Evolutionary conservation across 2,888 invertebrate species (phyloP).

Genomic region (Stenichneumon culpator): DNA sequence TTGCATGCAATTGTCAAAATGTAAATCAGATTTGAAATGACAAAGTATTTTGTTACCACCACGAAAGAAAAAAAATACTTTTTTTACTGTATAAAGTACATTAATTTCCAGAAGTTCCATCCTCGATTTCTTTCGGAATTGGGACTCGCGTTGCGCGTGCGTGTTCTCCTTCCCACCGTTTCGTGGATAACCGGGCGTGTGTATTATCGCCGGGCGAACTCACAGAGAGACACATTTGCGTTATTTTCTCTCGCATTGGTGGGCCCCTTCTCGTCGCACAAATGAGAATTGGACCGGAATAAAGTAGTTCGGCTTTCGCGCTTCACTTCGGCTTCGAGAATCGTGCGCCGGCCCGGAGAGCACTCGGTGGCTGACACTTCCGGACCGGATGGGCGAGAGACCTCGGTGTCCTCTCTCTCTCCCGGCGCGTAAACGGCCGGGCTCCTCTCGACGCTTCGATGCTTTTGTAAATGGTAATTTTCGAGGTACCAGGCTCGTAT

Average conservation of each 20-base stretch:
- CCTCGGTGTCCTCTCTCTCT: conserved; percentile 40
- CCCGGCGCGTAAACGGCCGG: neutral
- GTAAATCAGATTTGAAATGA: too few species aligned
- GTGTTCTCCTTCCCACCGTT: neutral
- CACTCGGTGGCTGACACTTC: conserved; percentile 66
- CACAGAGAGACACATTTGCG: conserved; percentile 33
- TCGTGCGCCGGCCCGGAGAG: conserved; percentile 30
- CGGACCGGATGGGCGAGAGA: conserved; percentile 74
- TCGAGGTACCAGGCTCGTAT: conserved; percentile 47
- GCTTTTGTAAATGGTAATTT: conserved; percentile 71
- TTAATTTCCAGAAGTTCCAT: too few species aligned
- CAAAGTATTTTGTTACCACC: too few species aligned
- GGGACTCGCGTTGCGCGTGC: neutral
- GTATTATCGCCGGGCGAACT: conserved; percentile 8
- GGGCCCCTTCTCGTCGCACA: conserved; percentile 71
- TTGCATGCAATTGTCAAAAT: too few species aligned
- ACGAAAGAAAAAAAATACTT: too few species aligned
- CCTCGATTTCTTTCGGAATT: too few species aligned
- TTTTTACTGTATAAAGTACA: too few species aligned
- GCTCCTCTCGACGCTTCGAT: conserved; percentile 51
- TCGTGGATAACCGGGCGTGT: neutral
- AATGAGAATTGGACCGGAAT: conserved; percentile 75
- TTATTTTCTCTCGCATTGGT: conserved; percentile 62
- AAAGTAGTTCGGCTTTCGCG: conserved; percentile 75
- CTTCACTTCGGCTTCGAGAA: conserved; percentile 66